Conservation (phyloP, 2,888 invertebrate genomes). For the Hanleya hanleyi region DNA sequence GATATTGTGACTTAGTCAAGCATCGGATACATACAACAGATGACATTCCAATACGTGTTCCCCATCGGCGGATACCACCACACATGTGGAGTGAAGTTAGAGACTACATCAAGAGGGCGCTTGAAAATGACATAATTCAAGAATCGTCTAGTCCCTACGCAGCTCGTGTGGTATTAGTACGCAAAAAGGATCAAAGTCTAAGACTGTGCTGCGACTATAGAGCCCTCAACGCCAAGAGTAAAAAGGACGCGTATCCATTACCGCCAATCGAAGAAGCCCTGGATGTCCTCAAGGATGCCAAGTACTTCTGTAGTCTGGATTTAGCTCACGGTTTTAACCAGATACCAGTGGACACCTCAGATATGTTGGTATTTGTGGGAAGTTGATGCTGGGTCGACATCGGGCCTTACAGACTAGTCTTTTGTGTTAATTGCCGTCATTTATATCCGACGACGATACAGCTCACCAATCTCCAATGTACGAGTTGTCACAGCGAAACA, state of each 20-base stretch:
- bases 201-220: conserved; percentile 46
- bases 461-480: too few relatives aligned
- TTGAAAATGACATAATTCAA: not conserved
- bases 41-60: too few relatives aligned
- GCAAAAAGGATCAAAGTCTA: conserved; percentile 32
- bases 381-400: too few relatives aligned
- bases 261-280: conserved; percentile 45
- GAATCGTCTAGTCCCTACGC: conserved; percentile 36
- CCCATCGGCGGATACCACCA: not conserved
- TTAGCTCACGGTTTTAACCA: conserved; percentile 44
- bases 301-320: conserved; percentile 41
- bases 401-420: too few relatives aligned
- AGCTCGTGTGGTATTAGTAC: conserved; percentile 43
- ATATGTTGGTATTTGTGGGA: too few relatives aligned
- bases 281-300: conserved; percentile 31
- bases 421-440: too few relatives aligned
- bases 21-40: too few relatives aligned
- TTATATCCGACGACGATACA: too few relatives aligned
- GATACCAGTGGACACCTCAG: conserved; percentile 29
- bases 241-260: conserved; percentile 43
- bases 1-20: too few relatives aligned
- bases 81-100: not conserved
- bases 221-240: conserved; percentile 41
- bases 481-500: too few relatives aligned
- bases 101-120: not conserved